Percentiles rank a stretch among this genome's conserved stretches.
Evolutionary conservation across 2,113 vertebrate species (phyloP).

Genomic region (Microcebus tavaratra): DNA sequence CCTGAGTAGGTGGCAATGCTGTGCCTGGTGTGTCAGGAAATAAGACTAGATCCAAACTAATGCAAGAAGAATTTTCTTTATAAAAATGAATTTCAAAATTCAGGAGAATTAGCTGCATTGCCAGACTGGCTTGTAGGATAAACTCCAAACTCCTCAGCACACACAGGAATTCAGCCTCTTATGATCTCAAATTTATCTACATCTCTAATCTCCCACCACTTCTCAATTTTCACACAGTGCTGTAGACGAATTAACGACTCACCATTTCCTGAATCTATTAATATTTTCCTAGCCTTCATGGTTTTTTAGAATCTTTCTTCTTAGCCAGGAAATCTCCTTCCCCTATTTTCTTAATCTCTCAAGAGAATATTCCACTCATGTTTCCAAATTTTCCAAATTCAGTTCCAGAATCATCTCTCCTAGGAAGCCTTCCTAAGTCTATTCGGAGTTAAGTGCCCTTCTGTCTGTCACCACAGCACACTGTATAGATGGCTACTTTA

Average conservation of each 20-base stretch:
- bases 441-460: neutral
- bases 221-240: neutral
- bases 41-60: constrained; percentile 19
- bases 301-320: neutral
- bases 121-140: neutral
- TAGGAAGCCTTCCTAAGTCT: neutral
- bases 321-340: neutral
- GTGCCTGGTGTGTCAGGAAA: constrained; percentile 20
- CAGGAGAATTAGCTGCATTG: neutral
- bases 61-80: neutral
- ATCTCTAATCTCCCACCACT: neutral
- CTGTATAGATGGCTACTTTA: neutral
- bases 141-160: neutral
- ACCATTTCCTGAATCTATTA: neutral
- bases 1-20: constrained; percentile 54
- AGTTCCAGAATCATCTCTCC: neutral
- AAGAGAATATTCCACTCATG: neutral
- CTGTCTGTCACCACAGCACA: neutral
- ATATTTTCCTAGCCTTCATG: neutral
- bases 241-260: neutral
- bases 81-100: constrained; percentile 23
- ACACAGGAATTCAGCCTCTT: neutral
- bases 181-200: neutral
- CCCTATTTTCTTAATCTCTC: neutral
- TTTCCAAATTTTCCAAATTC: neutral